A percentile compares a stretch with the other conserved stretches of the same genome.
These are phyloP conservation scores for Lagenorhynchus albirostris DNA, from an alignment of 2,113 vertebrate species.

Conservation along the genomic window DNA sequence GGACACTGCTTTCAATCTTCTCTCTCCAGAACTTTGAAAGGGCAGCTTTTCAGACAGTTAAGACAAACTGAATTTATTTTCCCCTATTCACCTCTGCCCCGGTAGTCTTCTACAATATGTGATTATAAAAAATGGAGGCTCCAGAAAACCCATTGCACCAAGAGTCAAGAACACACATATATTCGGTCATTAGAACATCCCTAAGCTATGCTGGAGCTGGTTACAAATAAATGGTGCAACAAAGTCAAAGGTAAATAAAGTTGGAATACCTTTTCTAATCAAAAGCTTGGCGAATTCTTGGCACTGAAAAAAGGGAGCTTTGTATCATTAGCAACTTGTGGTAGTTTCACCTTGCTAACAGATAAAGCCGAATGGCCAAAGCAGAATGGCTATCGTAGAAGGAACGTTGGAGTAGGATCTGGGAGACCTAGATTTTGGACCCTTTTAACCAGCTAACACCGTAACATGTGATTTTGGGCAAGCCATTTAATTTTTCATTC, in stretches of 20 bases:
- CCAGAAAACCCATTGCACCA: neutral
- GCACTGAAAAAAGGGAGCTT: neutral
- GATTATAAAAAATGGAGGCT: neutral
- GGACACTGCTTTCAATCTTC: neutral
- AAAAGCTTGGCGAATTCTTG: slow-evolving; percentile 9
- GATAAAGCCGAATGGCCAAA: neutral
- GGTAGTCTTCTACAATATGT: slow-evolving; percentile 1
- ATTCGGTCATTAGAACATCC: neutral
- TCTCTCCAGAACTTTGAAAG: neutral
- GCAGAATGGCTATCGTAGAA: neutral
- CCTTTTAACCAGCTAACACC: slow-evolving; percentile 6
- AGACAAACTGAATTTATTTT: slow-evolving; percentile 23
- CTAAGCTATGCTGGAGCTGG: neutral
- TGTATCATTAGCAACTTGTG: neutral
- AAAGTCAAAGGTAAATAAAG: slow-evolving; percentile 29
- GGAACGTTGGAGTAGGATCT: neutral
- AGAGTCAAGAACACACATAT: neutral
- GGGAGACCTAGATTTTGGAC: neutral
- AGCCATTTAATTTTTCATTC: slow-evolving; percentile 9
- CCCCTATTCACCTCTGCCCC: neutral
- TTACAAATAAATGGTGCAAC: slow-evolving; percentile 22
- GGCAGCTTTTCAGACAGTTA: neutral
- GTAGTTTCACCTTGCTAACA: slow-evolving; percentile 15
- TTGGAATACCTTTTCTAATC: neutral
- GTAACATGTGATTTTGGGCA: neutral